Evolutionary conservation across 2,113 vertebrate species (phyloP), one percentile per base, ranked within the genome.

Genomic region (Urocynchramus pylzowi): DNA sequence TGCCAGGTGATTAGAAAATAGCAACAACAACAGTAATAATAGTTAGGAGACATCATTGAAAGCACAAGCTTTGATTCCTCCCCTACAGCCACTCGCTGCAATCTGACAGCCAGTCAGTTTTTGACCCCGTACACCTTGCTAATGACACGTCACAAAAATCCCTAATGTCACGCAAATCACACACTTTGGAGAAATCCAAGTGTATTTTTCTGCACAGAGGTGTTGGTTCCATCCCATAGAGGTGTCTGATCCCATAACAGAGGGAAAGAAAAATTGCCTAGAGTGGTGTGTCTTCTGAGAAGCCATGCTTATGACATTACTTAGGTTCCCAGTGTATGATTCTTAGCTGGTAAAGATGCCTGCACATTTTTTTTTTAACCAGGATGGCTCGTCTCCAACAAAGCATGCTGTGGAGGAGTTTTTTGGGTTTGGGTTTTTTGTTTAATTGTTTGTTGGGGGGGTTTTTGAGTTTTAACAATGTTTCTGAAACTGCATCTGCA

Each of bases 381-480:
- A 88, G 14, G 7, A 76, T 19, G 14, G 6, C 14, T 85, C 79
- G 5, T 71, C 23, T 28, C 19, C 47, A 41, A 1, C 2, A 49
- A 87, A 61, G 57, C 3, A 11, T 30, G 13, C 2, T 47, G 23
- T 8, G 13, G 41, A 67, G 33, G 4, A 7, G 6, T 0, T 9
- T 23, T 7, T 35, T 10, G 8, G 37, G 8, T 3, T 71, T 47
- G 26, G 7, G 4, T 11, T 49, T 61, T 67, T 39, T 5, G 9
- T 82, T 77, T 59, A 68, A 11, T 33, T 68, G 33, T 27, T 59
- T 44, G 16, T 31, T 42, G 26, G 35, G 16, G 10, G 10, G 13
- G 13, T 5, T 31, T 52, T 63, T 3, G 11, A 74, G 11, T 4
- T 75, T 59, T 73, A 41, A 20, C 24, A 44, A 3, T 0, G 0